phyloP scores from a whole-genome alignment of 2,113 vertebrate genomes.

The Malurus cyaneus region DNA sequence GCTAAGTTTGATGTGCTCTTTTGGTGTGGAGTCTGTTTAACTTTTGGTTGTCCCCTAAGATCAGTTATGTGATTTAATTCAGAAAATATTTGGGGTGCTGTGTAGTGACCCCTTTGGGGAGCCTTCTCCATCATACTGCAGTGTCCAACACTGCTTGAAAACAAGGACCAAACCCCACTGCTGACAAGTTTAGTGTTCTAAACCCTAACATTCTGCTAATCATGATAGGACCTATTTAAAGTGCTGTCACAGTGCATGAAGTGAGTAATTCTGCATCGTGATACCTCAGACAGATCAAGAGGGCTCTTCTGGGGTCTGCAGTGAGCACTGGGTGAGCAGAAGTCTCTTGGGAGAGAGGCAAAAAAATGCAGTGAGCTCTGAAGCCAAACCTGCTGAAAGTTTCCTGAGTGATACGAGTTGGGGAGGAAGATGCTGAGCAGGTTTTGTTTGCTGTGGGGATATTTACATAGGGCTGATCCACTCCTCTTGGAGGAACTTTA shows the following conservation, averaged over 20 bases:
- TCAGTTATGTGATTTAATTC: background rate
- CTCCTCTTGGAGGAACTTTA: constrained; percentile 10
- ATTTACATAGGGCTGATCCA: constrained; percentile 16
- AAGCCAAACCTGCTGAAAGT: background rate
- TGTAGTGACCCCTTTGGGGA: background rate
- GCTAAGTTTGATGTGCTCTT: background rate
- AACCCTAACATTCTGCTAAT: background rate
- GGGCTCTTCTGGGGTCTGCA: background rate
- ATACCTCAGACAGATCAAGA: background rate
- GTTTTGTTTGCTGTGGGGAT: constrained; percentile 5
- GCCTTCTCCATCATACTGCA: background rate
- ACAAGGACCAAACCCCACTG: background rate
- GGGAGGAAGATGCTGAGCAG: background rate
- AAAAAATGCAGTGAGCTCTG: background rate
- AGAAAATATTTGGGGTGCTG: background rate
- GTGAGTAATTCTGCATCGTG: background rate
- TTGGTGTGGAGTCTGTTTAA: background rate
- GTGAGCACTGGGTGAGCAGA: background rate
- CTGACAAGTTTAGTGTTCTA: background rate
- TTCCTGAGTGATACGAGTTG: background rate
- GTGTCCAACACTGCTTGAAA: background rate
- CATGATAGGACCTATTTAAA: background rate
- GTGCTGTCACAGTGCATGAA: background rate
- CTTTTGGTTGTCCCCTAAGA: background rate
- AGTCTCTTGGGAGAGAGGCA: background rate